A percentile compares a stretch with the other conserved stretches of the same genome.
phyloP scores from a whole-genome alignment of 2,888 invertebrate species.

The Dorcus hopei region DNA sequence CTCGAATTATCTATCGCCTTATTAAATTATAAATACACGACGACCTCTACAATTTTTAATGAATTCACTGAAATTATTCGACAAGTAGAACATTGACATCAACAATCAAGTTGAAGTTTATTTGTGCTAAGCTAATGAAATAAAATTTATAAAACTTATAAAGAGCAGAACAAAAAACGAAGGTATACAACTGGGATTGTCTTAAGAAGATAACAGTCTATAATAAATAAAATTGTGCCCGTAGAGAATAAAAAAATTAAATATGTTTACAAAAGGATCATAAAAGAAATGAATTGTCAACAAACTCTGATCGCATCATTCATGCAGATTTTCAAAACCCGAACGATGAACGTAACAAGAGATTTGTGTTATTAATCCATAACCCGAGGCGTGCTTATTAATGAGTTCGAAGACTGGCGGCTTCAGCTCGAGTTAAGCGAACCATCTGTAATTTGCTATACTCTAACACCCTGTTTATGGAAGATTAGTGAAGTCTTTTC shows the following conservation, averaged over 20 bases:
- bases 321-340: slow-evolving; percentile 25
- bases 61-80: too few relatives aligned
- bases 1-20: too few relatives aligned
- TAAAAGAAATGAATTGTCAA: neutral
- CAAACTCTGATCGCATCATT: slow-evolving; percentile 4
- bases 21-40: too few relatives aligned
- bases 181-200: too few relatives aligned
- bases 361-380: slow-evolving; percentile 31
- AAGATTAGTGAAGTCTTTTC: slow-evolving; percentile 10
- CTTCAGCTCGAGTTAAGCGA: slow-evolving; percentile 1
- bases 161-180: too few relatives aligned
- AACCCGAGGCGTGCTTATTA: slow-evolving; percentile 30
- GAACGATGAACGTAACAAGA: slow-evolving; percentile 24
- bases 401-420: slow-evolving; percentile 28
- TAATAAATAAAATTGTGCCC: too few relatives aligned
- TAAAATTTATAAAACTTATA: too few relatives aligned
- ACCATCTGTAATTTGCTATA: slow-evolving; percentile 3
- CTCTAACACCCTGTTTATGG: slow-evolving; percentile 4
- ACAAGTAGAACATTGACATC: too few relatives aligned
- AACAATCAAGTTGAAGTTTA: too few relatives aligned
- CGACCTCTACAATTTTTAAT: too few relatives aligned
- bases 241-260: neutral
- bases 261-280: neutral
- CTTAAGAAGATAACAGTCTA: too few relatives aligned
- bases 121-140: too few relatives aligned